Base-by-base conservation (phyloP, 1,140 invertebrate genomes). In the Idris sp. region DNA sequence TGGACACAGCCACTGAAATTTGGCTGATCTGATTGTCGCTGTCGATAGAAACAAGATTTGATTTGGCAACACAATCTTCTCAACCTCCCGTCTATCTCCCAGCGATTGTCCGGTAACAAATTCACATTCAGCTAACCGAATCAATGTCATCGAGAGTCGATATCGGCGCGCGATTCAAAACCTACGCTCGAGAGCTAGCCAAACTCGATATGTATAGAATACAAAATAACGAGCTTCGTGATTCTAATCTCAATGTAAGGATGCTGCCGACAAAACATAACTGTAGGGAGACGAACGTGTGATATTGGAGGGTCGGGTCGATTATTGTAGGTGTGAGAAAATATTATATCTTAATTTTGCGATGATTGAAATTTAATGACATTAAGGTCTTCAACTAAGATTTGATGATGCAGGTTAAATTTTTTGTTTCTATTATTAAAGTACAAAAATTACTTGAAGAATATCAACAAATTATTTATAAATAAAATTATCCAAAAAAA, bases 161-260 rank as follows among this genome's bases (percentile, higher is more conserved):
- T 46, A 41, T 49, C 49, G 26, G 31, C 14, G 31, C 14, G 48
- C 28, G 44, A 53, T 54, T 56, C 41, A 30, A 64, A 64, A 64
- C 43, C 58, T 41, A 26, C 43, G 41, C 30, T 30, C 56, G 36
- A 72, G 14, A 18, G 16, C 15, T 30, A 49, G 38, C 56, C 10
- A 53, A 69, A 54, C 44, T 48, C 40, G 49, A 36, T 72, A 43
- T 53, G 53, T 36, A 62, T 41, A 48, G 49, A 62, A 62, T 62
- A 49, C 68, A 30, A 48, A 72, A 58, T 73, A 64, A 58, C 58
- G 51, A 58, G 59, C 35, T 72, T 28, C 54, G 48, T 61, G 67
- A 71, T 71, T 72, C 68, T 72, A 62, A 72, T 72, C 56, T 64
- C 40, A 46, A 62, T 49, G 49, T 43, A 46, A 43, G 43, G 43